phyloP scores from a whole-genome alignment of 2,113 vertebrate species.

The Strix uralensis region DNA sequence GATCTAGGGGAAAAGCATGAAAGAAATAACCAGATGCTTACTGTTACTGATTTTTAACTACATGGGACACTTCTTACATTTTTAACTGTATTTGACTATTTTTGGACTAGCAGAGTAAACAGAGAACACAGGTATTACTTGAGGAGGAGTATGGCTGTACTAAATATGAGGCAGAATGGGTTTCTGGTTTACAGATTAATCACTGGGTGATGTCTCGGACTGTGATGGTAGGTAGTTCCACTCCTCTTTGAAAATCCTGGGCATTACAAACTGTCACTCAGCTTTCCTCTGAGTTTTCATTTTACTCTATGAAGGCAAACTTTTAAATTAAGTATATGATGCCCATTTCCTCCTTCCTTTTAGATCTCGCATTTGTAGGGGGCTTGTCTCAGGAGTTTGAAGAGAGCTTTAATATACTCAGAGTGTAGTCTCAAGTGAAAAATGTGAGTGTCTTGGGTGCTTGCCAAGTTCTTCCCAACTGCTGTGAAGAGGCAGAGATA shows the following conservation, averaged over 20 bases:
- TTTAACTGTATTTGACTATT: not conserved
- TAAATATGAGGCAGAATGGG: not conserved
- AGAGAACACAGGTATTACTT: not conserved
- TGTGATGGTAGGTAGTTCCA: not conserved
- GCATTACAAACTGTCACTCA: not conserved
- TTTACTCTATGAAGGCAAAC: not conserved
- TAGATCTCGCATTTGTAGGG: not conserved
- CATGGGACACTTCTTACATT: not conserved
- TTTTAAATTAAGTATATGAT: accelerated
- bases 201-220: not conserved
- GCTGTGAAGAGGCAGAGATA: not conserved
- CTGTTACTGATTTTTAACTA: not conserved
- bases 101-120: not conserved
- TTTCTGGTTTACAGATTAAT: not conserved
- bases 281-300: not conserved
- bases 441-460: accelerated
- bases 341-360: not conserved
- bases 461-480: not conserved
- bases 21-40: not conserved
- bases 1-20: not conserved
- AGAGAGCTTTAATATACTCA: not conserved
- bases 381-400: not conserved
- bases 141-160: not conserved
- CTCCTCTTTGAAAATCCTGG: not conserved
- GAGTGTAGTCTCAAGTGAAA: not conserved